These are phyloP conservation scores for Phortica okadai DNA, from an alignment of 2,888 invertebrate species.

Conservation along the genomic window DNA sequence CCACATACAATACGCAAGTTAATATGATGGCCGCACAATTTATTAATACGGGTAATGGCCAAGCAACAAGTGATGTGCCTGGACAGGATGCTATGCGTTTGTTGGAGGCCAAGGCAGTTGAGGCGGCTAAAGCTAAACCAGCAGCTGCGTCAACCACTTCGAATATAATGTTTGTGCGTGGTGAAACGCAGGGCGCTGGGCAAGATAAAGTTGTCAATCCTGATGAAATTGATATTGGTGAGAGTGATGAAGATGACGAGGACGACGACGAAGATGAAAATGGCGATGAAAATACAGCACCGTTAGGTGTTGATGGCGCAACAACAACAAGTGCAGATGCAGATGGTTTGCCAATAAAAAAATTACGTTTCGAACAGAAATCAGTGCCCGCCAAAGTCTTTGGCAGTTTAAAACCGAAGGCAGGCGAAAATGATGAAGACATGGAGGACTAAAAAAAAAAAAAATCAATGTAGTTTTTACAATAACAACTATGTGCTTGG, in stretches of 20 bases:
- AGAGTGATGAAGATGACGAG: slow-evolving; percentile 82
- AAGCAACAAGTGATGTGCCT: slow-evolving; percentile 84
- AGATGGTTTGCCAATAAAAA: slow-evolving; percentile 79
- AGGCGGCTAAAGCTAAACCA: slow-evolving; percentile 63
- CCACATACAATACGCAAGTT: slow-evolving; percentile 98
- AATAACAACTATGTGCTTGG: neutral
- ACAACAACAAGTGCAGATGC: slow-evolving; percentile 75
- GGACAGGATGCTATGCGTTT: slow-evolving; percentile 92
- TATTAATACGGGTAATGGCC: slow-evolving; percentile 83
- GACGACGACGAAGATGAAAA: slow-evolving; percentile 80
- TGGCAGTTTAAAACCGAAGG: slow-evolving; percentile 82
- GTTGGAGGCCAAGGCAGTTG: slow-evolving; percentile 89
- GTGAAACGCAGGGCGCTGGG: slow-evolving; percentile 88
- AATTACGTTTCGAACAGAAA: slow-evolving; percentile 88
- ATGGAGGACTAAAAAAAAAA: slow-evolving; percentile 51
- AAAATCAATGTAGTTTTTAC: neutral
- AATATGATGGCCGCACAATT: slow-evolving; percentile 99
- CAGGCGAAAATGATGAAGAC: slow-evolving; percentile 51
- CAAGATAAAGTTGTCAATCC: slow-evolving; percentile 86
- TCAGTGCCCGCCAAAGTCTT: slow-evolving; percentile 93
- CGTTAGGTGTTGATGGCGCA: slow-evolving; percentile 30
- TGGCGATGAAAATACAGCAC: slow-evolving; percentile 81
- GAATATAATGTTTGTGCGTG: slow-evolving; percentile 91
- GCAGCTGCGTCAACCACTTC: slow-evolving; percentile 66
- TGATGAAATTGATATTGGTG: slow-evolving; percentile 91